phyloP scores from a whole-genome alignment of 1,140 invertebrate genomes.

The Diprion similis region DNA sequence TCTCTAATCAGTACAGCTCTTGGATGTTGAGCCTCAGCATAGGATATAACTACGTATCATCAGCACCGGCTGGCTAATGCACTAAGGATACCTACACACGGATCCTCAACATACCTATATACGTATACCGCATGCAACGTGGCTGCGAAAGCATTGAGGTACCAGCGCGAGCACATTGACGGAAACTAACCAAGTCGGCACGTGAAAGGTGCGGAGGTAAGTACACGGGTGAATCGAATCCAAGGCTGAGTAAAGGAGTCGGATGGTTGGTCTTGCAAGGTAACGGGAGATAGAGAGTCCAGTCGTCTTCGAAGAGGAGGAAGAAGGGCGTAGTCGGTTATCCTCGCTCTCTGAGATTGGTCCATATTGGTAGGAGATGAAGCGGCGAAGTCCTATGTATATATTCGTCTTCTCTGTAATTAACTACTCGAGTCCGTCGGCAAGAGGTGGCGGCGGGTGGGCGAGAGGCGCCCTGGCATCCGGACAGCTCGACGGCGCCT shows the following conservation, averaged over 20 bases:
- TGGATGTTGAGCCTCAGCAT: neutral
- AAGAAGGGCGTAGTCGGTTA: slow-evolving; percentile 15
- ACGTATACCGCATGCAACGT: neutral
- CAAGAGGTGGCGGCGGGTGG: neutral
- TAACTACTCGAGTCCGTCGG: slow-evolving; percentile 34
- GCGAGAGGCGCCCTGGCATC: neutral
- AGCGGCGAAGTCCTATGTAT: slow-evolving; percentile 20
- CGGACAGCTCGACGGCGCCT: neutral
- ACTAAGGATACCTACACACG: neutral
- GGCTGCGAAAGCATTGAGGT: neutral
- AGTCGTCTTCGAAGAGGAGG: slow-evolving; percentile 13
- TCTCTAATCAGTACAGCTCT: neutral
- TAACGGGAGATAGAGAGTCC: neutral
- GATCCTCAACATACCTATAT: neutral
- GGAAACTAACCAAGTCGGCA: too few species aligned
- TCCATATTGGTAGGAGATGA: slow-evolving; percentile 29
- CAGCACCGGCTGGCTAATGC: neutral
- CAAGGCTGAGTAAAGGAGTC: too few species aligned
- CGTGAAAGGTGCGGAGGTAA: neutral
- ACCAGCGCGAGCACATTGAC: neutral
- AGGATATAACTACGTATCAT: neutral
- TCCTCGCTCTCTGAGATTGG: slow-evolving; percentile 29
- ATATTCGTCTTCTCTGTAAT: slow-evolving; percentile 44
- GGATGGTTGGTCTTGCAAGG: too few species aligned
- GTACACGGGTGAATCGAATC: neutral